Evolutionary conservation across 2,113 vertebrate genomes (phyloP), one percentile per base, ranked within the genome.

Genomic region (Cryptotis parvus): DNA sequence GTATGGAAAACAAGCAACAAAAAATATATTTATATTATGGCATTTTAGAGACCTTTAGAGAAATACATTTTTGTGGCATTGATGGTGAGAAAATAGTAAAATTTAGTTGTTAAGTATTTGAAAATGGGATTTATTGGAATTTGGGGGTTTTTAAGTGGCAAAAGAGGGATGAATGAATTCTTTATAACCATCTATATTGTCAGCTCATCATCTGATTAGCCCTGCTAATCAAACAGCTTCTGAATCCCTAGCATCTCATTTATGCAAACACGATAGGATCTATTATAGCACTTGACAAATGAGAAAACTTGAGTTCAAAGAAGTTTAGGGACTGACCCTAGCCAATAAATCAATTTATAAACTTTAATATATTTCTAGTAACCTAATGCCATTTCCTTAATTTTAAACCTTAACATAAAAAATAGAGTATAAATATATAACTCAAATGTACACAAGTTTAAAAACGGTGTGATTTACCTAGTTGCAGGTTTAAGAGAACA

Each of bases 31-130:
- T n/a, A n/a, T n/a, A n/a, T n/a, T n/a, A n/a, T n/a, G n/a, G n/a
- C n/a, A n/a, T n/a, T n/a, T n/a, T n/a, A n/a, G n/a, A n/a, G n/a
- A n/a, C n/a, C n/a, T n/a, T n/a, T n/a, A n/a, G 24, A 11, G 12
- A 79, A n/a, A 84, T 10, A 69, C 85, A 84, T 31, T 82, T 89
- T 91, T 84, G 5, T 33, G n/a, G 11, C 9, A 91, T 52, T 26
- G 18, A 82, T 76, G 24, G 1, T 73, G 2, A 83, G 49, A 87
- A 90, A 90, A 91, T 45, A 73, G 15, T 68, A n/a, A 43, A 8
- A 41, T 70, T 94, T 37, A 35, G n/a, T 52, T 10, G 1, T 61
- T 70, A 76, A 14, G 37, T 4, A 43, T 90, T 26, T 87, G 24
- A 85, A 90, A 90, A 72, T 12, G 37, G 35, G 61, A 11, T 65